Evolutionary conservation across 1,140 invertebrate genomes (phyloP).

Genomic region (Mycetomoellerius zeteki): DNA sequence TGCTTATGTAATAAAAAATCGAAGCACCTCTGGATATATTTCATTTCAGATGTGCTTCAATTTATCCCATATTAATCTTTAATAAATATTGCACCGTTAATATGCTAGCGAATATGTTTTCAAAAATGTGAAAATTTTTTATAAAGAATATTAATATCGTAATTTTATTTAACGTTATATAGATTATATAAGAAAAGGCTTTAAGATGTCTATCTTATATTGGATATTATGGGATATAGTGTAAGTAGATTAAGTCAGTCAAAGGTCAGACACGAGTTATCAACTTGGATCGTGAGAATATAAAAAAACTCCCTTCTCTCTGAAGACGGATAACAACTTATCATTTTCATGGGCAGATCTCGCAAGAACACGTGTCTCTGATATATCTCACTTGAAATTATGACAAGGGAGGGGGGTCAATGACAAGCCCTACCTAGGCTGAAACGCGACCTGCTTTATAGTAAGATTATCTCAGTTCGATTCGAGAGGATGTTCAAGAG

Average conservation of each 20-base stretch:
- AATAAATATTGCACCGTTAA: background rate
- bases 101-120: background rate
- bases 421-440: slow-evolving; percentile 39
- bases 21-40: background rate
- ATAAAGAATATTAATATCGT: background rate
- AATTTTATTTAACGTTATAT: background rate
- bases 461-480: slow-evolving; percentile 62
- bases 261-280: slow-evolving; percentile 18
- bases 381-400: slow-evolving; percentile 52
- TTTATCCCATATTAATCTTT: background rate
- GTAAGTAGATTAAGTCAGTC: slow-evolving; percentile 29
- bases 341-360: background rate
- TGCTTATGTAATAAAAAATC: background rate
- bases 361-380: slow-evolving; percentile 44
- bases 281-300: background rate
- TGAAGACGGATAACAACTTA: slow-evolving; percentile 30
- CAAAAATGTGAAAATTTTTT: background rate
- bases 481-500: slow-evolving; percentile 43
- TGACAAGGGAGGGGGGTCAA: slow-evolving; percentile 3
- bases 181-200: background rate
- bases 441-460: slow-evolving; percentile 56
- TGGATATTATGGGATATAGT: too few relatives aligned
- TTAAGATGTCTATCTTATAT: background rate
- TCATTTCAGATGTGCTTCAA: too few relatives aligned
- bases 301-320: background rate